Evolutionary conservation across 2,113 vertebrate species (phyloP), one percentile per base, ranked within the genome.

Genomic region (Urocynchramus pylzowi): DNA sequence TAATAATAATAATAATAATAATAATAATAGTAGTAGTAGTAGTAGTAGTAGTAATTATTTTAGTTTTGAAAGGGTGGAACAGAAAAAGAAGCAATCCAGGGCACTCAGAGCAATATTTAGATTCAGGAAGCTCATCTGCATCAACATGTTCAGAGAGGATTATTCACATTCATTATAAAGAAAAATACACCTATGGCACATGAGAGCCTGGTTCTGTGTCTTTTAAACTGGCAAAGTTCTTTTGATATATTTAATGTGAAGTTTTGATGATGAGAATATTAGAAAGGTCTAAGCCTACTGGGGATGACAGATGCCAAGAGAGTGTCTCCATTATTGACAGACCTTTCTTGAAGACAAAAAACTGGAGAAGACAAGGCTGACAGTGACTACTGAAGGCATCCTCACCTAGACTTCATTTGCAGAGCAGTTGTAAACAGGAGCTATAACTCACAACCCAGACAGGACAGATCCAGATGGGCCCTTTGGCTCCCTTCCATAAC

Each of bases 391-490:
- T 30, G 56, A 74, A 95, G 52, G 33, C 28, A 89, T 75, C 56
- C 83, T 94, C 57, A 90, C 47, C 76, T 30, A 60, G 31, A 61
- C 37, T 73, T 87, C 45, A 54, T 82, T 80, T 82, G 23, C 59
- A 63, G 44, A 56, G 56, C 73, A 63, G 56, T 82, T 89, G 80
- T 92, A 89, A 96, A 96, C 96, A 93, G 60, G 60, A 92, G 83
- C 64, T 87, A 20, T 59, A 96, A 84, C 20, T 94, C 90, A 80
- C 67, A 90, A 26, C 60, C 63, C 92, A 91, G 91, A 74, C 70
- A 92, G 82, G 50, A 81, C 12, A 27, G 85, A 94, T 92, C 79
- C 90, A 97, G 92, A 96, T 95, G 86, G 81, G 70, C 41, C 64
- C 50, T 59, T 69, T 77, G 54, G 79, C 82, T 87, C 89, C 21